Conservation (phyloP, 2,113 vertebrate genomes). For the Cyanoramphus novaezelandiae region DNA sequence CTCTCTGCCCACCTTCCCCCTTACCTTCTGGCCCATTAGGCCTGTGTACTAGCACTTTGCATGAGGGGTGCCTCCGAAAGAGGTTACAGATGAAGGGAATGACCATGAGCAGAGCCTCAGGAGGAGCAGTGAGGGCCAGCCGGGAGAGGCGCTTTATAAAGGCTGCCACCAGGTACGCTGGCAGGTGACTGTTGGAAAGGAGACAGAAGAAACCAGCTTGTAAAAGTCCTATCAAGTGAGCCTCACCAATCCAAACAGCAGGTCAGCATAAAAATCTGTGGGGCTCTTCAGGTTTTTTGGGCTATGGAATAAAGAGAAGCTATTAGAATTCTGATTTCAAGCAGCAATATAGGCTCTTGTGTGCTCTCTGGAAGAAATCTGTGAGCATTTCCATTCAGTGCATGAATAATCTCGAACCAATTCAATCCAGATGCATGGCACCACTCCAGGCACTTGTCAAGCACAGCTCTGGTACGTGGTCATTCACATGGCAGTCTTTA, state of each 20-base stretch:
- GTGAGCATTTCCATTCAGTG: not conserved
- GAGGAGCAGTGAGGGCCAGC: conserved; percentile 87
- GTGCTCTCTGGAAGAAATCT: not conserved
- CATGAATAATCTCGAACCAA: not conserved
- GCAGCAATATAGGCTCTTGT: not conserved
- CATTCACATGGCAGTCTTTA: not conserved
- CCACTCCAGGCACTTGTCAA: not conserved
- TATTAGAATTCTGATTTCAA: not conserved
- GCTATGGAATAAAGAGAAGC: not conserved
- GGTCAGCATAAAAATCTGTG: rapidly evolving
- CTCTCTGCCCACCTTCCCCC: not conserved
- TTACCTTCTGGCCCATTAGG: conserved; percentile 61
- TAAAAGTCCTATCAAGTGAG: not conserved
- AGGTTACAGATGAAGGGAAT: conserved; percentile 94
- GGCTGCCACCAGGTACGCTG: conserved; percentile 90
- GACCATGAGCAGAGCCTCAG: conserved; percentile 85
- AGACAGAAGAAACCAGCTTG: not conserved
- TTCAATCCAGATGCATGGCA: not conserved
- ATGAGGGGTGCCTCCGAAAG: conserved; percentile 89
- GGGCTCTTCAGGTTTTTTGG: not conserved
- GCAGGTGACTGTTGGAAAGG: conserved; percentile 82
- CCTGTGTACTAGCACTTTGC: conserved; percentile 86
- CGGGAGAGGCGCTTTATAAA: conserved; percentile 91
- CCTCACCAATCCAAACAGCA: not conserved
- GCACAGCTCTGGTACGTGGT: rapidly evolving